Evolutionary conservation across 2,113 vertebrate genomes (phyloP).

Genomic region (Halcyon malimbica): DNA sequence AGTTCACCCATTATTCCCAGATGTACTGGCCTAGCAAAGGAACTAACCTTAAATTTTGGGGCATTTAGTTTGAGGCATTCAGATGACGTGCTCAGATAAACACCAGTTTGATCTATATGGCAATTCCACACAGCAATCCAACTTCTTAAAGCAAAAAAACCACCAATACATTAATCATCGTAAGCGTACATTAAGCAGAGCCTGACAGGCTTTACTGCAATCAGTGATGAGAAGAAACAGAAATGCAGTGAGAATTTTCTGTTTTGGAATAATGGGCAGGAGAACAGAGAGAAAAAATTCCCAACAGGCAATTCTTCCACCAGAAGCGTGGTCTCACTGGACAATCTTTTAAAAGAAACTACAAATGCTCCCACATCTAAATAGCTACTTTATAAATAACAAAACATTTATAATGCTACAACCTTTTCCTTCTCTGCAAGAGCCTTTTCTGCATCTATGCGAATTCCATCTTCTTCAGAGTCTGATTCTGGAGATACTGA

Average conservation of each 20-base stretch:
- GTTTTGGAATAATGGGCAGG: not conserved
- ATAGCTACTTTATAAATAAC: not conserved
- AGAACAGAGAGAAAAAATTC: not conserved
- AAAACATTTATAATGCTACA: not conserved
- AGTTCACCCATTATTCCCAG: not conserved
- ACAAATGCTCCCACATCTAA: not conserved
- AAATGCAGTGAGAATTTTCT: not conserved
- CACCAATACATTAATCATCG: not conserved
- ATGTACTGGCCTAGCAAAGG: rapidly evolving
- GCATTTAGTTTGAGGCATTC: not conserved
- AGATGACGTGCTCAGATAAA: not conserved
- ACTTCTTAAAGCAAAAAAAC: not conserved
- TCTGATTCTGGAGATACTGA: constrained; percentile 87
- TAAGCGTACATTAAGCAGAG: not conserved
- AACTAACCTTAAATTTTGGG: not conserved
- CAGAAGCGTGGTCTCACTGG: not conserved
- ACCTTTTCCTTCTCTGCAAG: constrained; percentile 91
- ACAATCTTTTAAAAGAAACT: not conserved
- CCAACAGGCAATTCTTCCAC: not conserved
- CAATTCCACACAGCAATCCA: not conserved
- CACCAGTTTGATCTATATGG: rapidly evolving
- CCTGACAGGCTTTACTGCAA: not conserved
- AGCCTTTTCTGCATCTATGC: constrained; percentile 81
- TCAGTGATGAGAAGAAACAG: not conserved
- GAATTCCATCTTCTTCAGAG: constrained; percentile 84